Evolutionary conservation across 2,888 invertebrate genomes (phyloP).

Genomic region (Volucella zonaria): DNA sequence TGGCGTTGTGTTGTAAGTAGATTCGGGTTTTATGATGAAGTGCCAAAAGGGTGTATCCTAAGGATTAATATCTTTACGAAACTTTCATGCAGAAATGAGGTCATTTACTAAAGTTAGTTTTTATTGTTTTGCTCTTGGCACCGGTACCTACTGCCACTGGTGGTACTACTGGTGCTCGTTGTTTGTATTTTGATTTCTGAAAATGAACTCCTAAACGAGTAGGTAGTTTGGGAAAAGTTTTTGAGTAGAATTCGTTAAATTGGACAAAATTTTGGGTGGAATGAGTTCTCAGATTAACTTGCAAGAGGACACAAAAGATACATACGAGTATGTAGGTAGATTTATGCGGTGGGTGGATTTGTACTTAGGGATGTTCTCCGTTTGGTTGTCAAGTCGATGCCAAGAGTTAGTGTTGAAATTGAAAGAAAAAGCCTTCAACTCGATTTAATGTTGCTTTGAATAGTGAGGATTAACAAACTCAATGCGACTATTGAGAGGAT

Average conservation of each 20-base stretch:
- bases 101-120: constrained; percentile 33
- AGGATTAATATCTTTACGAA: constrained; percentile 5
- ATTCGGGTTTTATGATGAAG: background rate
- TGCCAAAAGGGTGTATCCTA: constrained; percentile 22
- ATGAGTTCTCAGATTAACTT: too few relatives aligned
- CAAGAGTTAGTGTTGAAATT: too few relatives aligned
- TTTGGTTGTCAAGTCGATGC: too few relatives aligned
- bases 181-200: background rate
- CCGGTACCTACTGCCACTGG: background rate
- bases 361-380: too few relatives aligned
- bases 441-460: too few relatives aligned
- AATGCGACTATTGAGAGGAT: too few relatives aligned
- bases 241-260: background rate
- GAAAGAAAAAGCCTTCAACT: too few relatives aligned
- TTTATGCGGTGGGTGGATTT: too few relatives aligned
- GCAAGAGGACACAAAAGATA: too few relatives aligned
- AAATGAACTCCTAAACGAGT: background rate
- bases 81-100: constrained; percentile 34
- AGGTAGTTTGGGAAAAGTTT: background rate
- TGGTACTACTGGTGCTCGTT: background rate
- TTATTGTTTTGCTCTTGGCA: constrained; percentile 3
- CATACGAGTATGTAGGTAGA: too few relatives aligned
- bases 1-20: background rate
- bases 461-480: too few relatives aligned
- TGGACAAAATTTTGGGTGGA: too few relatives aligned